Base-by-base conservation (phyloP, 2,797 vertebrate genomes). In the Mallotus villosus region DNA sequence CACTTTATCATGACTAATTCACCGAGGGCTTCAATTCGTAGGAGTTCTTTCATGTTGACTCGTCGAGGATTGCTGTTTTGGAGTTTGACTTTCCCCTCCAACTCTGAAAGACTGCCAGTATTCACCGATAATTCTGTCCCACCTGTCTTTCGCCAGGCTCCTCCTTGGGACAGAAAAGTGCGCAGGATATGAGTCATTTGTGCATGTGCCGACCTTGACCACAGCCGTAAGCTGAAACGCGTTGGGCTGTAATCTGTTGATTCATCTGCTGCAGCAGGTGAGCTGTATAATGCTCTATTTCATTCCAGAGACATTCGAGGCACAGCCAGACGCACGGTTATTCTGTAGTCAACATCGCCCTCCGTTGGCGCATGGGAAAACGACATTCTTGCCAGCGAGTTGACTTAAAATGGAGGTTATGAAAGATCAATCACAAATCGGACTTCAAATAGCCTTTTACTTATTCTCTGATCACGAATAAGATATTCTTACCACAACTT, bases 331-430 rank as follows among this genome's bases (percentile, higher is more conserved):
- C 11, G 3, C 11, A 57, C 22, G 49, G 27, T 19, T 58, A 91
- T 92, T 92, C 78, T 76, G 78, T 87, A 91, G 91, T 82, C 87
- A 86, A 89, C 88, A 92, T 85, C 80, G 91, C 91, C 92, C 89
- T 90, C 91, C 72, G n/a, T 89, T 90, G 93, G 90, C 88, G 72
- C 34, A 63, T 71, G 21, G 3, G 68, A 83, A 84, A 87, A 93
- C 76, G 89, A 68, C 89, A 89, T 62, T 76, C 25, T 61, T 32
- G 69, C 22, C 5, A 46, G 58, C 58, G 62, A 49, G 14, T 57
- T 21, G 71, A 67, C 75, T 61, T 24, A 6, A 71, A 72, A 72
- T 66, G 63, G 65, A 78, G 60, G 16, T 51, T 17, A 24, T 25
- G 32, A 14, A 53, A 17, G 64, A 49, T 60, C n/a, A 46, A 16